Conservation (phyloP, 1,140 invertebrate genomes). For the Nephotettix cincticeps region DNA sequence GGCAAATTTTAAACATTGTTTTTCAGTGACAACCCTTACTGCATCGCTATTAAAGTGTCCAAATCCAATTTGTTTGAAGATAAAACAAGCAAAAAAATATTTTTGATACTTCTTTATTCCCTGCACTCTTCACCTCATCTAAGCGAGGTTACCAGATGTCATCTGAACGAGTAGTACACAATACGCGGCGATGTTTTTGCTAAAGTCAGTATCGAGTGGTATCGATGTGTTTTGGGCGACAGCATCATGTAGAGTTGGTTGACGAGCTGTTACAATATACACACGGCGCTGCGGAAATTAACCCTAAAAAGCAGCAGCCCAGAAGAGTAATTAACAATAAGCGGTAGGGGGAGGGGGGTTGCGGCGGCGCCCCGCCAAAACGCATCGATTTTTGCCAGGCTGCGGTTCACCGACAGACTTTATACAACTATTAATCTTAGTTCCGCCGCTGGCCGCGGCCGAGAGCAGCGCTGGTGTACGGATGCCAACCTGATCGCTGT, state of each 20-base stretch:
- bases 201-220: background rate
- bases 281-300: slow-evolving; percentile 18
- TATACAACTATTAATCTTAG: slow-evolving; percentile 16
- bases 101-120: no score
- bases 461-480: background rate
- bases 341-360: background rate
- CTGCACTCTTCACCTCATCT: no score
- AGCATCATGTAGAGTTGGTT: background rate
- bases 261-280: slow-evolving; percentile 23
- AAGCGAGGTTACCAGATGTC: no score
- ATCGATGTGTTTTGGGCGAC: slow-evolving; percentile 14
- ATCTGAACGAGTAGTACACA: background rate
- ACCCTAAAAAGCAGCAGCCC: slow-evolving; percentile 19
- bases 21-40: no score
- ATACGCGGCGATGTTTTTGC: background rate
- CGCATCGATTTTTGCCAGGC: slow-evolving; percentile 8
- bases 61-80: no score
- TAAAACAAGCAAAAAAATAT: no score
- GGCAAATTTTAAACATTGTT: no score
- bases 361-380: background rate
- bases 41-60: no score
- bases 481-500: background rate
- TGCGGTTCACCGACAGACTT: background rate
- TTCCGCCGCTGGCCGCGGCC: background rate
- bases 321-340: slow-evolving; percentile 22